A percentile compares a stretch with the other conserved stretches of the same genome.
phyloP scores from a whole-genome alignment of 2,888 invertebrate genomes.

The Troilus luridus region DNA sequence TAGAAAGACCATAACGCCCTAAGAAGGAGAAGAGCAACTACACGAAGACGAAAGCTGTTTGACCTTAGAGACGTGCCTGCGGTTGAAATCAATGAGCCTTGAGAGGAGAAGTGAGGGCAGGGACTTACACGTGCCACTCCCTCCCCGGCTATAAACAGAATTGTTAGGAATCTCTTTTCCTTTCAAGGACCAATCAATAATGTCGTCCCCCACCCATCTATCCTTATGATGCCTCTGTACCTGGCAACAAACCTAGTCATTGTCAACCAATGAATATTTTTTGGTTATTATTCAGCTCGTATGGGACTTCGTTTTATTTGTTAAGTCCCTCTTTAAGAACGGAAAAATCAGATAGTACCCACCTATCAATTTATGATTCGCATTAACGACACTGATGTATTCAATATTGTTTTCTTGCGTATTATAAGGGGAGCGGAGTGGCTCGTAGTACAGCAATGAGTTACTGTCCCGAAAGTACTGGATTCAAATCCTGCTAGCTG shows the following conservation, averaged over 20 bases:
- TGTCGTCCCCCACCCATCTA: constrained; percentile 15
- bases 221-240: background rate
- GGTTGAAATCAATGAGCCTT: constrained; percentile 45
- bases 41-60: background rate
- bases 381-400: no score
- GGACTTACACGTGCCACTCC: constrained; percentile 36
- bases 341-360: no score
- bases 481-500: no score
- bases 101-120: background rate
- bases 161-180: constrained; percentile 48
- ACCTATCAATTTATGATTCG: no score
- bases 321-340: no score
- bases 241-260: background rate
- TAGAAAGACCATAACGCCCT: background rate
- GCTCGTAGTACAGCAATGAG: no score
- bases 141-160: constrained; percentile 47
- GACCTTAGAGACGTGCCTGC: constrained; percentile 40
- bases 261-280: background rate
- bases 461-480: no score
- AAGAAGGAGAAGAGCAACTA: background rate
- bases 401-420: no score
- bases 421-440: no score
- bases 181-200: constrained; percentile 45
- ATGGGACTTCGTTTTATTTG: background rate
- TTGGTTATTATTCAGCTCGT: background rate